A percentile compares a stretch with the other conserved stretches of the same genome.
phyloP scores from a whole-genome alignment of 23 tunicate genomes.

The Pegea sp. region DNA sequence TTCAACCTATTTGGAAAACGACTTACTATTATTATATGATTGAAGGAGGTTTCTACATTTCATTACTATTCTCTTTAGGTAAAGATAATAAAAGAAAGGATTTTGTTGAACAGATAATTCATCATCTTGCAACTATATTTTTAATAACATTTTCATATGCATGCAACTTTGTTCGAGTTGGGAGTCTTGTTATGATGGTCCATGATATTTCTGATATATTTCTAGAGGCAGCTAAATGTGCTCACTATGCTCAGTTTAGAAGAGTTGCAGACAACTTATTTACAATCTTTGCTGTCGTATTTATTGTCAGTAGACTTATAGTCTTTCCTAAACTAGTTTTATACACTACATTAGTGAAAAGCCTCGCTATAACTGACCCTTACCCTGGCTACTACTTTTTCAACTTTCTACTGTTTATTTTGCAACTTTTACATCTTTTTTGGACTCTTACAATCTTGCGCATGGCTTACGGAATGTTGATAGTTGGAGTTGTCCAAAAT shows the following conservation, averaged over 20 bases:
- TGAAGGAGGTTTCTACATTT: constrained; percentile 86
- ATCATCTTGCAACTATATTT: constrained; percentile 65
- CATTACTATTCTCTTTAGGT: constrained; percentile 47
- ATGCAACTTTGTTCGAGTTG: constrained; percentile 54
- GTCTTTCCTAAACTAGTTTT: constrained; percentile 35
- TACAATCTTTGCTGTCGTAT: constrained; percentile 54
- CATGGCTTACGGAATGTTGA: constrained; percentile 52
- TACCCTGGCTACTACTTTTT: constrained; percentile 58
- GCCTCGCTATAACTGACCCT: constrained; percentile 14
- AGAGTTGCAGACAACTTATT: constrained; percentile 36
- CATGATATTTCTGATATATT: constrained; percentile 91
- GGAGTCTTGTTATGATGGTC: constrained; percentile 70
- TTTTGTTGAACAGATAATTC: constrained; percentile 69
- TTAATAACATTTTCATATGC: constrained; percentile 73
- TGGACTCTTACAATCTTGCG: constrained; percentile 63
- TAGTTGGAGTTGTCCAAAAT: constrained; percentile 18
- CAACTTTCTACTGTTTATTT: constrained; percentile 41
- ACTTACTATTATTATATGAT: constrained; percentile 78
- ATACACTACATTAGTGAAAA: constrained; percentile 64
- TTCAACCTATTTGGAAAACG: constrained; percentile 24
- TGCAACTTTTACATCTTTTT: constrained; percentile 59
- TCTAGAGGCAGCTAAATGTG: constrained; percentile 68
- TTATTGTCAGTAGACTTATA: constrained; percentile 29
- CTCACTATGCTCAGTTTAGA: constrained; percentile 16
- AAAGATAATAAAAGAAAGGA: constrained; percentile 76